Percentiles rank a stretch among this genome's conserved stretches.
Conservation (phyloP, 1,140 invertebrate genomes). For the Bombus sylvicola region DNA sequence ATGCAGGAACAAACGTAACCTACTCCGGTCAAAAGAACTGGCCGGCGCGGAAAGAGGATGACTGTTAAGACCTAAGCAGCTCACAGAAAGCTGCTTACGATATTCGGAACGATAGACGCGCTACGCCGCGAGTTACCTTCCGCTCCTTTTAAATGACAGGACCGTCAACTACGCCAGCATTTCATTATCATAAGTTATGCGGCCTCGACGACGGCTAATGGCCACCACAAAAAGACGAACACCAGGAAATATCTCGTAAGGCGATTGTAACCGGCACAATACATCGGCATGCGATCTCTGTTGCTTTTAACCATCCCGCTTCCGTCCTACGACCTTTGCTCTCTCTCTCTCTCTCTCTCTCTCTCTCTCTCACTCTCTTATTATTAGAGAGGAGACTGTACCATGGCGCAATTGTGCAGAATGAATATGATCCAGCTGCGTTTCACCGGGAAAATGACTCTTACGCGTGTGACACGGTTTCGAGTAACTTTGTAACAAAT, state of each 20-base stretch:
- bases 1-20: constrained; percentile 34
- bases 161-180: constrained; percentile 51
- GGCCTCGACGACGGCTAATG: constrained; percentile 43
- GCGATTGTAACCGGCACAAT: constrained; percentile 48
- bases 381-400: not conserved
- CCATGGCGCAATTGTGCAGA: not conserved
- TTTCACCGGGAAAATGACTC: not conserved
- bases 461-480: no score
- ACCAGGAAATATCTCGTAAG: constrained; percentile 47
- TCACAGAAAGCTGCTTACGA: constrained; percentile 67
- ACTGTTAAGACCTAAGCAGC: constrained; percentile 67
- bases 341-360: not conserved
- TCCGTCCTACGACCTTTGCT: not conserved
- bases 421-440: not conserved
- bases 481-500: not conserved
- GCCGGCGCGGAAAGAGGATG: constrained; percentile 30
- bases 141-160: constrained; percentile 55
- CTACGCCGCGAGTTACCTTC: constrained; percentile 2
- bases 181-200: constrained; percentile 60
- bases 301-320: constrained; percentile 3
- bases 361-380: not conserved
- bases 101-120: constrained; percentile 59
- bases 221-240: constrained; percentile 45
- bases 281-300: not conserved
- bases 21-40: constrained; percentile 55